Base-by-base conservation (phyloP, 2,888 invertebrate species). In the Vesta saturnalis region DNA sequence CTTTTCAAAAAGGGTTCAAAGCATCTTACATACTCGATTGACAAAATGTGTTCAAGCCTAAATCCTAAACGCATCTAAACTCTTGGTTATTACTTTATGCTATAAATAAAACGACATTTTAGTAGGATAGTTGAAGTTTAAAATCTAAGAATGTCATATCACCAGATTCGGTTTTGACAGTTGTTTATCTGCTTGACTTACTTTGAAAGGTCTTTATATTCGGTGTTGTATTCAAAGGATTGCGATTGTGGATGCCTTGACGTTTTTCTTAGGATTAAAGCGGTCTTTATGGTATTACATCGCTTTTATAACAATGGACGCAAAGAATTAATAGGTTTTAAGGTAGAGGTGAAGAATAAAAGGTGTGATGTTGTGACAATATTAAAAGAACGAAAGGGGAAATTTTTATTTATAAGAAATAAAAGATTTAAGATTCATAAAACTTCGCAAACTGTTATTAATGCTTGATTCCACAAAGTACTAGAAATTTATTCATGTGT, bases 171-270 rank as follows among this genome's bases (percentile, higher is more conserved):
- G 61, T 67, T 67, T 67, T 61, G 67, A 67, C 67, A 56, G 49
- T 59, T 55, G 65, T 56, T 60, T 70, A 61, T 64, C 21, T 67
- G 70, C 57, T 55, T 67, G 70, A 70, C 70, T 67, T 70, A 52
- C 57, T 54, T 18, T 61, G 57, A 67, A 70, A 67, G 67, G 46
- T 46, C 47, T 59, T 67, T 66, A 55, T 66, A 47, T 39, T 39
- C 43, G 54, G 65, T 60, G 70, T 63, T 70, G 64, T 64, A 70
- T 70, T 70, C 67, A 70, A 70, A 70, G 70, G 70, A 70, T 70
- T 70, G 63, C 46, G 23, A 55, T 54, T 64, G 65, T 65, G 69
- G 60, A 54, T 62, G 62, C 64, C 57, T 69, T 64, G 47, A 64
- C 30, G 43, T 57, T 55, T 65, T 64, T 55, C 30, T 52, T 60